Evolutionary conservation across 2,797 vertebrate species (phyloP), one percentile per base, ranked within the genome.

Genomic region (Halcyon badia): DNA sequence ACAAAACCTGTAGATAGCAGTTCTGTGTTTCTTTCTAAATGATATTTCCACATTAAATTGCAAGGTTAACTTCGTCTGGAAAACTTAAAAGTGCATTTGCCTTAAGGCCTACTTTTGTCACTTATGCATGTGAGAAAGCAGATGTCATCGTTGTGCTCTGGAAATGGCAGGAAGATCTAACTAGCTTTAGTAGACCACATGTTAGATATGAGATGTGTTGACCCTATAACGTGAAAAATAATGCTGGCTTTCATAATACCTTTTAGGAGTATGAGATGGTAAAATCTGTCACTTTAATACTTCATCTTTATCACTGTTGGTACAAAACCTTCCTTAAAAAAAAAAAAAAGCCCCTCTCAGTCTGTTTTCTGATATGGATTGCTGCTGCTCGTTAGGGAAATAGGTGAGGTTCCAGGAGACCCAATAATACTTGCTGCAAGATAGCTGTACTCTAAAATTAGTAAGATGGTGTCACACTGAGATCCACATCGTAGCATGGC

Each of bases 391-490:
- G 5, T 37, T 65, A 60, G 37, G 22, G 26, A 20, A 83, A 61
- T 46, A 83, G n/a, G 20, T 76, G 62, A 86, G 44, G 30, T 82
- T 89, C 37, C 46, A 33, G 66, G 16, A 65, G 14, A 69, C 83
- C 19, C 21, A 57, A 0, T 75, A 81, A 71, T 64, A 37, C 56
- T 90, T 1, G 0, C 30, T 52, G 26, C 52, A 77, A 52, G 57
- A 66, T 81, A 71, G 30, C 37, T 75, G 16, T 68, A 42, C 46
- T 86, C 86, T 88, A 82, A 89, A 96, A 92, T 90, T 72, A 86
- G 61, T 68, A 30, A 82, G 46, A 18, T 8, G 8, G 6, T 72
- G 64, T 88, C 80, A 60, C 10, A 25, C 56, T 76, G 10, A 71
- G 78, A 71, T 81, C 31, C 17, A 18, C 58, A 54, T 81, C 37